phyloP scores from a whole-genome alignment of 2,113 vertebrate genomes.

The Ascaphus truei region DNA sequence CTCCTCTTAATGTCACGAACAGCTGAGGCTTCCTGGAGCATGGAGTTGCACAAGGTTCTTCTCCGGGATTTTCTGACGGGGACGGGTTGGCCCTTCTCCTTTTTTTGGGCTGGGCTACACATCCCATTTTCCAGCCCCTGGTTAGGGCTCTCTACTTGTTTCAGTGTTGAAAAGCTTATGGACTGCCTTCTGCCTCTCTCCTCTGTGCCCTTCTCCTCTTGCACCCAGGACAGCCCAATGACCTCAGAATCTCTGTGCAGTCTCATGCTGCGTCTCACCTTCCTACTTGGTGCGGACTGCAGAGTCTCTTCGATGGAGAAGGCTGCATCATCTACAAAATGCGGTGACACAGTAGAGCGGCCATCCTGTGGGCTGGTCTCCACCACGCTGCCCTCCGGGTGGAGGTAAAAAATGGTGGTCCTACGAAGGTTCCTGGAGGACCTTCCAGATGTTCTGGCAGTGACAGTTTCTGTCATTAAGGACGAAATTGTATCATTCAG shows the following conservation, averaged over 20 bases:
- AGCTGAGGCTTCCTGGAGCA: background rate
- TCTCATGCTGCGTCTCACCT: slow-evolving; percentile 65
- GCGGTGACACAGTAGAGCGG: background rate
- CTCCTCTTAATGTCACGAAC: background rate
- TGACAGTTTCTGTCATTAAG: background rate
- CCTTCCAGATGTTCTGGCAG: background rate
- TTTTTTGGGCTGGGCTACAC: background rate
- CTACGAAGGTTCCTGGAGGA: background rate
- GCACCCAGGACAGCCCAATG: slow-evolving; percentile 51
- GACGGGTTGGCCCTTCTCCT: rapidly evolving
- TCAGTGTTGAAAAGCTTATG: background rate
- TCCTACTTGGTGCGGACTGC: background rate
- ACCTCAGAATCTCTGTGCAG: slow-evolving; percentile 5
- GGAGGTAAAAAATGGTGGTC: background rate
- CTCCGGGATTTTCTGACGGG: slow-evolving; percentile 28
- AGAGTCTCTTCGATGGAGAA: slow-evolving; percentile 32
- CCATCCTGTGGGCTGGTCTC: background rate
- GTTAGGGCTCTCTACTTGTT: background rate
- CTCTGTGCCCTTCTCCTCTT: background rate
- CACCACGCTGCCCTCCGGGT: background rate
- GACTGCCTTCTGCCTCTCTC: slow-evolving; percentile 34
- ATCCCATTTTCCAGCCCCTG: rapidly evolving
- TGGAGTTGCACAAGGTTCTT: slow-evolving; percentile 33
- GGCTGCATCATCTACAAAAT: background rate
- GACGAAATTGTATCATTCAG: background rate